Base-by-base conservation (phyloP, 2,113 vertebrate genomes). In the Corythornis vintsioides region DNA sequence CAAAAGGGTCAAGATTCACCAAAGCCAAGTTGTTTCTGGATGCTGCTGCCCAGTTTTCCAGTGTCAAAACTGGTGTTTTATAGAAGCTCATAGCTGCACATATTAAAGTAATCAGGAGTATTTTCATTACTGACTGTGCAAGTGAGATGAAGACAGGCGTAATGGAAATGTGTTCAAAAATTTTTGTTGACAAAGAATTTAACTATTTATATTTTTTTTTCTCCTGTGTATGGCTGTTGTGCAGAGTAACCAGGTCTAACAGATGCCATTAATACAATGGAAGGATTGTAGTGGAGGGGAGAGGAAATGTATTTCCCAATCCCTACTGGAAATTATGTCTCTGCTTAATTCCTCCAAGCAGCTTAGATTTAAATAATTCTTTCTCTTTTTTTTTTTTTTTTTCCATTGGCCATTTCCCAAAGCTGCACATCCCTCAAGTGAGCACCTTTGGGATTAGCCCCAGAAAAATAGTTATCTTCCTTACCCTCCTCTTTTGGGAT, bases 291-390 rank as follows among this genome's bases (percentile, higher is more conserved):
- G 57, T 55, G 59, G 83, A 69, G 52, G 42, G 40, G 61, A 94
- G 84, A 92, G 92, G 92, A 97, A 96, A 86, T 95, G 69, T 70
- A 76, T 91, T 95, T 94, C 93, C 65, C 92, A 96, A 93, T 92
- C 89, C 94, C 89, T 92, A 79, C 78, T 96, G 90, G 91, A 94
- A 95, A 94, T 95, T 86, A 80, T 75, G 85, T 94, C 70, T 88
- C 70, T 61, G 31, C 48, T 95, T 93, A 93, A 96, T 96, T 94
- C 91, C 75, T 95, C 78, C 78, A 86, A 92, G 91, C 69, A 91
- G 43, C 35, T 91, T 75, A 85, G 82, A 92, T 91, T 81, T 61
- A 86, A 92, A 52, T 82, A 77, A 60, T 84, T 83, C 17, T 33
- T 19, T 38, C 35, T 35, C 35, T 9, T 25, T 59, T 17, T 35